phyloP scores from a whole-genome alignment of 2,888 invertebrate species.

The Gastracanthus pulcherrimus region DNA sequence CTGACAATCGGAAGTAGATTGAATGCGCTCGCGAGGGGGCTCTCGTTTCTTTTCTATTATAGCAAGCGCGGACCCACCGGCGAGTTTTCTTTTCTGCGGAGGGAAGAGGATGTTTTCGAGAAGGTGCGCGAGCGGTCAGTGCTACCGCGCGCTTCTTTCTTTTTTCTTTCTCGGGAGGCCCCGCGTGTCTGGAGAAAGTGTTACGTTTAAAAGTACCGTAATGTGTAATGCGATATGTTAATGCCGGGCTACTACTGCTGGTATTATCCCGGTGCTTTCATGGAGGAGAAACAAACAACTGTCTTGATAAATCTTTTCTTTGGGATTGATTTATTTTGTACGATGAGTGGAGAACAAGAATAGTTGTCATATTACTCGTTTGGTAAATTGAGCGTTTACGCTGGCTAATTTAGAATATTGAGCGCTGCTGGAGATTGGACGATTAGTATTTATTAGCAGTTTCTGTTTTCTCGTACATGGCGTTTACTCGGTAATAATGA shows the following conservation, averaged over 20 bases:
- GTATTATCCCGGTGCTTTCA: not conserved
- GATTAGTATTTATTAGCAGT: no score
- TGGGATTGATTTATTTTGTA: not conserved
- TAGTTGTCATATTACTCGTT: no score
- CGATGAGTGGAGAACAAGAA: no score
- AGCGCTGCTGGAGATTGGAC: no score
- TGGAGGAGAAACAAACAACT: not conserved
- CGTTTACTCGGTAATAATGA: no score
- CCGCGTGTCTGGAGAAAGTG: slow-evolving; percentile 47
- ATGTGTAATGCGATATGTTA: slow-evolving; percentile 53
- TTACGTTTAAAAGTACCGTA: slow-evolving; percentile 58
- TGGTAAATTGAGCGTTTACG: no score
- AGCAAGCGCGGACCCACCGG: not conserved
- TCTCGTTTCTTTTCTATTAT: not conserved
- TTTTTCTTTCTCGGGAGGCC: not conserved
- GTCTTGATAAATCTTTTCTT: not conserved
- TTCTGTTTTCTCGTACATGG: no score
- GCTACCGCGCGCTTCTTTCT: slow-evolving; percentile 2
- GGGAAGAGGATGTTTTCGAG: slow-evolving; percentile 18
- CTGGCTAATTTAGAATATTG: not conserved
- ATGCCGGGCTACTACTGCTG: slow-evolving; percentile 1
- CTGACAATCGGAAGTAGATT: slow-evolving; percentile 38
- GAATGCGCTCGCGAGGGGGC: not conserved
- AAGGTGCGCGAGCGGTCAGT: not conserved
- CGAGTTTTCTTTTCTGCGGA: not conserved